A percentile compares a stretch with the other conserved stretches of the same genome.
Evolutionary conservation across 2,888 invertebrate genomes (phyloP).

Genomic region (Andrena marginata): DNA sequence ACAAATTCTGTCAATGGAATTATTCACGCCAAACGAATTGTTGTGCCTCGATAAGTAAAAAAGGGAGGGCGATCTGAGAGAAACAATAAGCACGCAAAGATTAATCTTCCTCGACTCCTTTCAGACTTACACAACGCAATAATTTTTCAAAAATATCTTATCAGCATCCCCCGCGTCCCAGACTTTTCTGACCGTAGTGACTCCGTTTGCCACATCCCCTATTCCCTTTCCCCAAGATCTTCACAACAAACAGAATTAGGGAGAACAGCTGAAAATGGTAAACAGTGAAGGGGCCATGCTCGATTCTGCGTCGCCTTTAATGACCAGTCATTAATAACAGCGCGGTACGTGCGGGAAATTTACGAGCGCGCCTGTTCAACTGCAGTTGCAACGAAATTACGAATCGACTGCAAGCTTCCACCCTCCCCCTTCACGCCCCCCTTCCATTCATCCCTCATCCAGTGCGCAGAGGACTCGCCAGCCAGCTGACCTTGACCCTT

Average conservation of each 20-base stretch:
- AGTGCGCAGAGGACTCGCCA: slow-evolving; percentile 29
- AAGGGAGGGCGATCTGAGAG: too few species aligned
- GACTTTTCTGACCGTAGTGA: too few species aligned
- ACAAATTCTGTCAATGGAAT: too few species aligned
- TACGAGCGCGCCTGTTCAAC: slow-evolving; percentile 59
- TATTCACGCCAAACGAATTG: too few species aligned
- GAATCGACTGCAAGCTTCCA: slow-evolving; percentile 49
- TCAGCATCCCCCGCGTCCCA: too few species aligned
- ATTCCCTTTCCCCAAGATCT: not conserved
- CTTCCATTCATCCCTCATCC: not conserved
- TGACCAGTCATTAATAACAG: slow-evolving; percentile 59
- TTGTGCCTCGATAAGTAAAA: too few species aligned
- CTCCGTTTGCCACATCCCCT: too few species aligned
- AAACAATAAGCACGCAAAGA: too few species aligned
- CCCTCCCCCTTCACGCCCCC: not conserved
- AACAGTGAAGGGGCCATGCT: slow-evolving; percentile 26
- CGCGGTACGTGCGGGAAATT: slow-evolving; percentile 56
- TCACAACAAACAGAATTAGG: not conserved
- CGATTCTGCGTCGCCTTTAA: slow-evolving; percentile 57
- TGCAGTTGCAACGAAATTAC: slow-evolving; percentile 62
- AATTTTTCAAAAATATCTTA: too few species aligned
- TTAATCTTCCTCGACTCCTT: too few species aligned
- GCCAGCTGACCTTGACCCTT: slow-evolving; percentile 56
- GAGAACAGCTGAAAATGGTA: slow-evolving; percentile 3
- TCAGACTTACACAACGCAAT: too few species aligned